Evolutionary conservation across 2,888 invertebrate species (phyloP).

Genomic region (Syrista parreyssii): DNA sequence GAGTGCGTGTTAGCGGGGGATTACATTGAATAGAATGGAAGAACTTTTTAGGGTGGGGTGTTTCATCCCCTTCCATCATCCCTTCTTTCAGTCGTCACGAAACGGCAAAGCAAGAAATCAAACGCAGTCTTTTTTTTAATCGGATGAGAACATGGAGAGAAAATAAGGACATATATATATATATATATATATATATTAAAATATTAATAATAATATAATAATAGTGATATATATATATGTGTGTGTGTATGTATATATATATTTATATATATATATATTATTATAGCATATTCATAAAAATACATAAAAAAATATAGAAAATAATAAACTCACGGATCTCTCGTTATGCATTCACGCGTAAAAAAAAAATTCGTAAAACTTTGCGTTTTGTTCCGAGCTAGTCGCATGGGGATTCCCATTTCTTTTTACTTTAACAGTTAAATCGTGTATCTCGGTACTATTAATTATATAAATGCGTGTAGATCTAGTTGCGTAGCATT

Average conservation of each 20-base stretch:
- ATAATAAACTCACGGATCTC: constrained; percentile 61
- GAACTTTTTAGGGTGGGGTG: too few species aligned
- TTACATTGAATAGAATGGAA: too few species aligned
- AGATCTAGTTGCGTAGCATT: too few species aligned
- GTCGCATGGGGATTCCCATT: too few species aligned
- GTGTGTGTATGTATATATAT: too few species aligned
- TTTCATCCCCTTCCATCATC: too few species aligned
- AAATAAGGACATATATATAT: constrained; percentile 46
- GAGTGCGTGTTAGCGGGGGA: too few species aligned
- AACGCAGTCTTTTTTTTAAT: constrained; percentile 38
- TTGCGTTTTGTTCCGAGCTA: too few species aligned
- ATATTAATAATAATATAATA: constrained; percentile 60
- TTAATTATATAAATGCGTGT: too few species aligned
- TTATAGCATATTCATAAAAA: constrained; percentile 64
- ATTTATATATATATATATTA: constrained; percentile 37
- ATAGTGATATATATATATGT: constrained; percentile 37
- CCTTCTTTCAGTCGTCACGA: too few species aligned
- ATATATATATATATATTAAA: constrained; percentile 61
- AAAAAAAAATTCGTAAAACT: neutral
- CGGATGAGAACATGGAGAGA: constrained; percentile 52
- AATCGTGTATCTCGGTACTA: too few species aligned
- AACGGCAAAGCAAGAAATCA: constrained; percentile 31
- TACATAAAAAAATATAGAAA: constrained; percentile 67
- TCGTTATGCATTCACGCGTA: constrained; percentile 25
- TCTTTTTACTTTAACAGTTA: too few species aligned